Evolutionary conservation across 2,797 vertebrate genomes (phyloP), one percentile per base, ranked within the genome.

Genomic region (Alauda arvensis): DNA sequence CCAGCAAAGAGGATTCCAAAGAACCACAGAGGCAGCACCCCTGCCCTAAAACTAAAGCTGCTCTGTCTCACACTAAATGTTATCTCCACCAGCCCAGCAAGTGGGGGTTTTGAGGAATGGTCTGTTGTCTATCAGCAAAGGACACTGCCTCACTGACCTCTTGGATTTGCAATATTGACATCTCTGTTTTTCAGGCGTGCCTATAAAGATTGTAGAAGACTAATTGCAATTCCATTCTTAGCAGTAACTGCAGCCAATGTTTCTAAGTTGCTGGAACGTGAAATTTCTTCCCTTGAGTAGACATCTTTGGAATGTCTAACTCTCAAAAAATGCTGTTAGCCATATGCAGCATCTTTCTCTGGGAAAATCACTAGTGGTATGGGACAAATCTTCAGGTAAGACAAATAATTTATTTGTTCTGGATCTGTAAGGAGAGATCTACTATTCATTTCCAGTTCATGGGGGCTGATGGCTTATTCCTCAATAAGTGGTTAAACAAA

Each of bases 221-320:
- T 74, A 83, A 95, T 67, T 66, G 61, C 83, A 93, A 66, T 89
- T 91, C 68, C 80, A 37, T 89, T 87, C 87, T 79, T 72, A 71
- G 75, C 61, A 71, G 75, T 83, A 91, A 93, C 77, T 74, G 59
- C 46, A 87, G 91, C 88, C 85, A 87, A 31, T 63, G 24, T 89
- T 84, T 86, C 55, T 59, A 52, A 59, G 65, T 69, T 89, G 68
- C 77, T 92, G 90, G 93, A 95, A 94, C 52, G 59, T 37, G 14
- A 86, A 59, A 82, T 84, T 89, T 95, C 85, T 92, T 95, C 83
- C 90, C 87, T 91, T 42, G 77, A 90, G 75, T 93, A 87, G 91
- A 82, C n/a, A 53, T 90, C 55, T 85, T 87, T 19, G 71, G 88
- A 90, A 93, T 79, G 56, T 86, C 88, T 92, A 89, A 77, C 75